Conservation (phyloP, 2,113 vertebrate genomes). For the Excalfactoria chinensis region DNA sequence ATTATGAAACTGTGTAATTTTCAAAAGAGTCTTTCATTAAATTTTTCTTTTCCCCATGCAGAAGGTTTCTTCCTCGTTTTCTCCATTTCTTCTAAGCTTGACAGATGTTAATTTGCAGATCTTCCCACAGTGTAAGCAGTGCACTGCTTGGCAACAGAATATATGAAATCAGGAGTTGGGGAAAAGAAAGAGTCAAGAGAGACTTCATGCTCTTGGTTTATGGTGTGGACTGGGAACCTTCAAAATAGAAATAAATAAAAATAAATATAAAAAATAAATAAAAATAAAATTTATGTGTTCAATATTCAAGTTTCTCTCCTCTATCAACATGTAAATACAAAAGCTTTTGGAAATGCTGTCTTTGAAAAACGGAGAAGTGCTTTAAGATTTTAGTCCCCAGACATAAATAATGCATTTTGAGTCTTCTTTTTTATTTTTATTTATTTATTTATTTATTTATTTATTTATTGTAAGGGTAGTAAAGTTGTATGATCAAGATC, state of each 20-base stretch:
- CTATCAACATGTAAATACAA: not conserved
- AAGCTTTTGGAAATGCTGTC: not conserved
- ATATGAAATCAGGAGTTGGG: not conserved
- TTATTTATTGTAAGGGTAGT: not conserved
- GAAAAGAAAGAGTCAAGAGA: not conserved
- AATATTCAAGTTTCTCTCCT: not conserved
- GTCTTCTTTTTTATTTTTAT: not conserved
- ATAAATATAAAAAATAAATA: not conserved
- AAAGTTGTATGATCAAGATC: slow-evolving; percentile 5
- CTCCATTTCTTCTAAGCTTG: not conserved
- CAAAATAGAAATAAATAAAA: not conserved
- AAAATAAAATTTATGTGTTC: fast-evolving
- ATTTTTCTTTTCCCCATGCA: not conserved
- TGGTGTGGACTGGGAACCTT: not conserved
- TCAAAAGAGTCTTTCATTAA: not conserved
- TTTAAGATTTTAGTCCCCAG: not conserved
- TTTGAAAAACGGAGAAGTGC: not conserved
- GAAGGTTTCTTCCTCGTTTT: not conserved
- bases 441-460: not conserved
- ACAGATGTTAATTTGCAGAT: not conserved
- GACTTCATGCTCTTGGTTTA: not conserved
- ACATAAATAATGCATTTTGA: not conserved
- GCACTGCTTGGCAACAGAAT: not conserved
- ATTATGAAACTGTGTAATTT: not conserved
- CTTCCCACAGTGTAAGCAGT: not conserved